These are phyloP conservation scores for Camelus dromedarius DNA, from an alignment of 2,113 vertebrate species.

Conservation along the genomic window DNA sequence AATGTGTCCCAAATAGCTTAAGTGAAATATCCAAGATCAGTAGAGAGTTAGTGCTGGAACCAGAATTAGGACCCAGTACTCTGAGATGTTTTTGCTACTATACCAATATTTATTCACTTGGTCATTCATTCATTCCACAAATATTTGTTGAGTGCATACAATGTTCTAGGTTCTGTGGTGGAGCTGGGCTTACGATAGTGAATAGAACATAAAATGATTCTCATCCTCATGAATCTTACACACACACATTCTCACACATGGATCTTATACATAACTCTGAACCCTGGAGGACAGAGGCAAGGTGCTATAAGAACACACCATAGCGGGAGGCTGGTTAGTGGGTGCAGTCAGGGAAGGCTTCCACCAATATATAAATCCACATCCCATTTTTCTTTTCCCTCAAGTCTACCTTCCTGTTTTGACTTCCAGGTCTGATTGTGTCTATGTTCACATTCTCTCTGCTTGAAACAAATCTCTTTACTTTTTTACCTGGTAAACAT, in stretches of 20 bases:
- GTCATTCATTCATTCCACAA: slow-evolving; percentile 8
- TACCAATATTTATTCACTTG: neutral
- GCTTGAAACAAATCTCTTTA: neutral
- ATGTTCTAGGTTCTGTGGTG: neutral
- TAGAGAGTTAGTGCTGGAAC: slow-evolving; percentile 10
- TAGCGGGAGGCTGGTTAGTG: neutral
- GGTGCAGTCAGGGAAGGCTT: neutral
- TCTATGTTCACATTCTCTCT: slow-evolving; percentile 21
- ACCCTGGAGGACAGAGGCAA: neutral
- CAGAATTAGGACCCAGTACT: neutral
- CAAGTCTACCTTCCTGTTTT: neutral
- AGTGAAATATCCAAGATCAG: slow-evolving; percentile 23
- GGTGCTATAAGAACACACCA: neutral
- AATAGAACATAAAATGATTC: slow-evolving; percentile 23
- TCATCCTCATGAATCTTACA: neutral
- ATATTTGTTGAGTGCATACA: neutral
- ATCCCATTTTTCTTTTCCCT: neutral
- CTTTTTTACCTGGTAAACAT: neutral
- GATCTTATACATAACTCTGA: neutral
- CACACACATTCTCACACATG: neutral
- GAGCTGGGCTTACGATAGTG: neutral
- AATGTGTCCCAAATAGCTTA: neutral
- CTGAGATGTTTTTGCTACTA: neutral
- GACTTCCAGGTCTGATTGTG: neutral
- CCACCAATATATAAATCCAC: neutral